Conservation (phyloP, 37 sponge, comb jelly and placozoan genomes). For the Ephydatia muelleri region DNA sequence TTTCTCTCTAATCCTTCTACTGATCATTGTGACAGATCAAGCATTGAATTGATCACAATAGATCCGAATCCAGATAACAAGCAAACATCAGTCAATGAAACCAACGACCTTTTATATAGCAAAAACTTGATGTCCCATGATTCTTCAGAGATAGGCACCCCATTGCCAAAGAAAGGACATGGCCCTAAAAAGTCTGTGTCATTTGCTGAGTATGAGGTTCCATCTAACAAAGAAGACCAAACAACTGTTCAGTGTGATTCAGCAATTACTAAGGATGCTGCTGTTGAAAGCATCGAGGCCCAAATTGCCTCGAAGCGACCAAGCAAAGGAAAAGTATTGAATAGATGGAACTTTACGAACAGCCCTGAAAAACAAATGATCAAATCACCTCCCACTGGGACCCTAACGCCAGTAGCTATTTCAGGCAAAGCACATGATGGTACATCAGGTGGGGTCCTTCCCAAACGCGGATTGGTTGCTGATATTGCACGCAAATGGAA, state of each 20-base stretch:
- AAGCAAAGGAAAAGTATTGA: not conserved
- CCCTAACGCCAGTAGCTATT: not conserved
- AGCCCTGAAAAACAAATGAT: not conserved
- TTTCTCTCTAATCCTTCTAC: not conserved
- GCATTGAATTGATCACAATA: not conserved
- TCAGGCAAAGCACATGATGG: not conserved
- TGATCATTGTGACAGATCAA: not conserved
- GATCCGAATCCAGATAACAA: not conserved
- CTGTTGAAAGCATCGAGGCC: not conserved
- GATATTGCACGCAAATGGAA: not conserved
- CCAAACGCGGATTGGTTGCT: not conserved
- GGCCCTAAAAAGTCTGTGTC: not conserved
- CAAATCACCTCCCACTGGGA: no score
- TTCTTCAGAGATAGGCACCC: not conserved
- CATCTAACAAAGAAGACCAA: not conserved
- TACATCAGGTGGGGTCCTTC: not conserved
- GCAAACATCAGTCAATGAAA: no score
- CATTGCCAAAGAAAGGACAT: not conserved
- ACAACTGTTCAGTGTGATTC: not conserved
- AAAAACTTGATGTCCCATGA: no score
- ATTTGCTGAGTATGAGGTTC: not conserved
- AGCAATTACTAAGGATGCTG: not conserved
- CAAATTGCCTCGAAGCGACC: not conserved
- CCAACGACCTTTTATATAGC: no score
- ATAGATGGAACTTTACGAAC: not conserved